These are phyloP conservation scores for Diabrotica virgifera DNA, from an alignment of 1,140 invertebrate species.

Conservation along the genomic window DNA sequence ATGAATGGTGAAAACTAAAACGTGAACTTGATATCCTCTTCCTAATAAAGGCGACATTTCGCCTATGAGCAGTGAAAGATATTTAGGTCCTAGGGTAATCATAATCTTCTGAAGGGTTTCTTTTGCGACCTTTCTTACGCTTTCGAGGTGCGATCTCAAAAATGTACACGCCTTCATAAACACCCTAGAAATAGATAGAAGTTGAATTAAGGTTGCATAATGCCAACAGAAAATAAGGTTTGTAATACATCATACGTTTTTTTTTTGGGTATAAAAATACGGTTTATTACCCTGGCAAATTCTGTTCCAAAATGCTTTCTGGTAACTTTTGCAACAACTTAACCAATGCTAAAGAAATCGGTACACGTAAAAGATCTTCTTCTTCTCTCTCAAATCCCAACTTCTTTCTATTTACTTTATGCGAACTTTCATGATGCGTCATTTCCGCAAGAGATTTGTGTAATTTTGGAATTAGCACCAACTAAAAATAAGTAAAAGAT, in stretches of 20 bases:
- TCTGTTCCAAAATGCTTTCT: conserved; percentile 64
- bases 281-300: conserved; percentile 81
- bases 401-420: conserved; percentile 75
- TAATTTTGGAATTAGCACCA: conserved; percentile 62
- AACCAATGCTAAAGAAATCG: conserved; percentile 87
- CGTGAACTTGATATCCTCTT: conserved; percentile 91
- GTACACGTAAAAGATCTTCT: conserved; percentile 85
- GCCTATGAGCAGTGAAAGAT: conserved; percentile 73
- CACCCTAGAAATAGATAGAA: conserved; percentile 57
- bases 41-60: conserved; percentile 80
- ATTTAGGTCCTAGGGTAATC: conserved; percentile 76
- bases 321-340: conserved; percentile 90
- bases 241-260: no score
- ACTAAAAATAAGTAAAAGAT: conserved; percentile 46
- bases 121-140: conserved; percentile 78
- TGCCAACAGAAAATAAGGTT: background rate
- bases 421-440: conserved; percentile 71
- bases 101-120: conserved; percentile 90
- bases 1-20: conserved; percentile 86
- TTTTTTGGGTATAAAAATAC: conserved; percentile 18
- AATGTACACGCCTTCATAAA: conserved; percentile 88
- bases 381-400: conserved; percentile 68
- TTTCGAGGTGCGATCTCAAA: conserved; percentile 83
- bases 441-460: conserved; percentile 67
- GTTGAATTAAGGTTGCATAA: background rate